These are phyloP conservation scores for Pipistrellus pygmaeus DNA, from an alignment of 2,797 vertebrate species.

Conservation along the genomic window DNA sequence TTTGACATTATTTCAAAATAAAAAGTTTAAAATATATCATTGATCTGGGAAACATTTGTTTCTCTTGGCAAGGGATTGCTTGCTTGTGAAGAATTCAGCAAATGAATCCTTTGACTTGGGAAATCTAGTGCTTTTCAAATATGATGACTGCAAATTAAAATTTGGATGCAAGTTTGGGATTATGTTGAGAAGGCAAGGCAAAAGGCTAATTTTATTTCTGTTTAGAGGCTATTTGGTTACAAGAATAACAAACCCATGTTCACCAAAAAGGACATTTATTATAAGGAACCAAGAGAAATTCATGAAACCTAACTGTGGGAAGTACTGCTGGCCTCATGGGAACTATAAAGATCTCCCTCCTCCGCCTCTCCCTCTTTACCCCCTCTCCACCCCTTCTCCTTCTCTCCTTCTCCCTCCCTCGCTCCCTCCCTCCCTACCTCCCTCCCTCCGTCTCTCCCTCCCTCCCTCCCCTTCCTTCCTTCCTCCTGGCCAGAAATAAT, in stretches of 20 bases:
- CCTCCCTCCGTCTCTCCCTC: background rate
- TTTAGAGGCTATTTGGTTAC: constrained; percentile 58
- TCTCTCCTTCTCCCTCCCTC: background rate
- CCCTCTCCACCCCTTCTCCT: no score
- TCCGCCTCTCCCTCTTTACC: accelerated
- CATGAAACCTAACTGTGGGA: constrained; percentile 27
- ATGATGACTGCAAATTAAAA: constrained; percentile 50
- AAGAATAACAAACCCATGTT: constrained; percentile 60
- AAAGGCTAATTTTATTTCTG: constrained; percentile 65
- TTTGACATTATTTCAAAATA: constrained; percentile 47
- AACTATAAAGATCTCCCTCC: background rate
- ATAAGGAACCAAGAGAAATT: constrained; percentile 56
- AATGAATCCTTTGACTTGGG: constrained; percentile 38
- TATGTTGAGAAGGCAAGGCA: constrained; percentile 45
- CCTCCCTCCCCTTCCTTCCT: accelerated
- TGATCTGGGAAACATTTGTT: constrained; percentile 54
- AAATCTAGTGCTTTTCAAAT: constrained; percentile 62
- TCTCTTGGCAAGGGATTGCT: constrained; percentile 45
- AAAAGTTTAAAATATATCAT: constrained; percentile 61
- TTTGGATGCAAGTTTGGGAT: constrained; percentile 41
- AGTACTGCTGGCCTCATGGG: background rate
- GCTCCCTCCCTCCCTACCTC: background rate
- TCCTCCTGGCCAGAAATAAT: background rate
- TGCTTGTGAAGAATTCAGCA: constrained; percentile 42
- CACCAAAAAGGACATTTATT: constrained; percentile 58